Conservation (phyloP, 2,888 invertebrate species). For the Helleia helle region DNA sequence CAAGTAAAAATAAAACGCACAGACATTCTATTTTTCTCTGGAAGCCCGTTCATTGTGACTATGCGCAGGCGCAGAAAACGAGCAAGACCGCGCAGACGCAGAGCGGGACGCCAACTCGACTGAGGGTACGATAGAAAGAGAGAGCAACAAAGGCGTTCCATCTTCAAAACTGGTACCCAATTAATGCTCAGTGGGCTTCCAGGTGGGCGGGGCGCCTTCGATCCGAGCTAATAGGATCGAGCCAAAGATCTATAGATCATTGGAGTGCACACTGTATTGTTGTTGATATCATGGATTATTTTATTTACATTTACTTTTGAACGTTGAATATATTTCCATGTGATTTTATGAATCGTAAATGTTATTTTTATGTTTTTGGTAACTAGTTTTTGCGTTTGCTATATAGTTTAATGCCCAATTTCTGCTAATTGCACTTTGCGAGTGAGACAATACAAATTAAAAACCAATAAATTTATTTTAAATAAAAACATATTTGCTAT, state of each 20-base stretch:
- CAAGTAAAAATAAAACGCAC: conserved; percentile 48
- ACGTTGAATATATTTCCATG: conserved; percentile 55
- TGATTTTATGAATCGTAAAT: conserved; percentile 32
- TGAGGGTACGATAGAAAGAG: conserved; percentile 27
- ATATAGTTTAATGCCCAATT: too few species aligned
- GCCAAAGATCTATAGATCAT: conserved; percentile 69
- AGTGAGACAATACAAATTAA: too few species aligned
- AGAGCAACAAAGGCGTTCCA: conserved; percentile 51
- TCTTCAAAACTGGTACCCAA: conserved; percentile 59
- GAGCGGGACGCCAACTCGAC: conserved; percentile 18
- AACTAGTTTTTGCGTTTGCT: too few species aligned
- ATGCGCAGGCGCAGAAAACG: conserved; percentile 58
- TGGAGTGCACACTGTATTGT: conserved; percentile 59
- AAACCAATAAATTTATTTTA: too few species aligned
- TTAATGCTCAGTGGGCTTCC: conserved; percentile 71
- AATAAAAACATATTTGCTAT: too few species aligned
- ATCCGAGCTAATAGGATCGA: conserved; percentile 67
- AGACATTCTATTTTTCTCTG: conserved; percentile 64
- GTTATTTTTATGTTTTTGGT: too few species aligned
- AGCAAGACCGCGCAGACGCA: conserved; percentile 40
- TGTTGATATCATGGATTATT: conserved; percentile 57
- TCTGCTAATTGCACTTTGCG: too few species aligned
- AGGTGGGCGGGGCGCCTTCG: conserved; percentile 53
- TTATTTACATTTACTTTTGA: conserved; percentile 61
- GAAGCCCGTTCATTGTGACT: conserved; percentile 56